Evolutionary conservation across 2,888 invertebrate genomes (phyloP).

Genomic region (Cremastinae sp.): DNA sequence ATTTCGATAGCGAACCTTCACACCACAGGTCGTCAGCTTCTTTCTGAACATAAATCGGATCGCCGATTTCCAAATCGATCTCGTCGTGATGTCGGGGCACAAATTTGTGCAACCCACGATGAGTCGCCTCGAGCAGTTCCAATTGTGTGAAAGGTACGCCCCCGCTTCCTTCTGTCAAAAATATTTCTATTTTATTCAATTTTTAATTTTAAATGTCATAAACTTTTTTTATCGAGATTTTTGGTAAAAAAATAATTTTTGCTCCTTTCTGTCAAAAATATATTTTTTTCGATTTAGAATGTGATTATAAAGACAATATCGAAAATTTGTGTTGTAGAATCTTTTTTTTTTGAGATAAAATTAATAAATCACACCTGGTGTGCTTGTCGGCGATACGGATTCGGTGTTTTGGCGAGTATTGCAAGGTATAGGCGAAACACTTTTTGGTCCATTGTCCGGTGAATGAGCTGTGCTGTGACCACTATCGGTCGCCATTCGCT

Average conservation of each 20-base stretch:
- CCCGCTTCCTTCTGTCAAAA: conserved; percentile 83
- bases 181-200: not conserved
- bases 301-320: no score
- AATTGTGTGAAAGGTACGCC: conserved; percentile 90
- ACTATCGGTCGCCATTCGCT: conserved; percentile 91
- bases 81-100: conserved; percentile 97
- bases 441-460: conserved; percentile 92
- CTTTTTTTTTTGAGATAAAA: no score
- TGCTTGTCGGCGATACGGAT: conserved; percentile 77
- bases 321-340: no score
- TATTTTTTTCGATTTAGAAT: no score
- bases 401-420: conserved; percentile 77
- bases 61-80: conserved; percentile 97
- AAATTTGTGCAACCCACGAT: conserved; percentile 97
- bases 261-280: no score
- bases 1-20: conserved; percentile 86
- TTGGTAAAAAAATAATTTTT: no score
- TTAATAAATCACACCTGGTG: conserved; percentile 69
- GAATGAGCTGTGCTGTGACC: conserved; percentile 96
- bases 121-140: conserved; percentile 95
- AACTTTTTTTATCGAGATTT: no score
- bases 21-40: conserved; percentile 99
- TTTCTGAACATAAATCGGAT: conserved; percentile 97
- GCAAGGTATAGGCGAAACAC: conserved; percentile 88
- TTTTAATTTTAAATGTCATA: no score